phyloP scores from a whole-genome alignment of 2,888 invertebrate genomes.

The Mimachlamys varia region DNA sequence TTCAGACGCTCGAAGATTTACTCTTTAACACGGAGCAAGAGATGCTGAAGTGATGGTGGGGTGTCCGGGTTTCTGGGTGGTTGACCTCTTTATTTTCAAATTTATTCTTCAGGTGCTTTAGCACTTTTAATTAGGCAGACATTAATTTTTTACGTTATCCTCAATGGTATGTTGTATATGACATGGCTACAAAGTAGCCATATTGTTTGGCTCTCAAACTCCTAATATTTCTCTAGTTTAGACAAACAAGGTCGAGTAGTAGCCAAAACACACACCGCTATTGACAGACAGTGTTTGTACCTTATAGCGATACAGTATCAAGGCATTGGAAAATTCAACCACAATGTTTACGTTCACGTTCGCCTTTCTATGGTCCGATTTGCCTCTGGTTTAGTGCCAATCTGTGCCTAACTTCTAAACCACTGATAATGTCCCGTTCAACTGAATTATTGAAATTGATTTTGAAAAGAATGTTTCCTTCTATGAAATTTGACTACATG shows the following conservation, averaged over 20 bases:
- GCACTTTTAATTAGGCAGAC: too few relatives aligned
- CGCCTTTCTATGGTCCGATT: too few relatives aligned
- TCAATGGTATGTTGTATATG: background rate
- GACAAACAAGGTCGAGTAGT: background rate
- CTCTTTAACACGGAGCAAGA: background rate
- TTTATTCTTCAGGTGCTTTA: background rate
- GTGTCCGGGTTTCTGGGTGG: background rate
- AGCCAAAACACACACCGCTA: background rate
- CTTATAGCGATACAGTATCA: background rate
- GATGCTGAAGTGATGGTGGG: background rate
- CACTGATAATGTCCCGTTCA: background rate
- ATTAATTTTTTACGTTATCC: background rate
- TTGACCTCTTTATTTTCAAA: background rate
- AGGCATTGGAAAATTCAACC: background rate
- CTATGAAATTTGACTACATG: too few relatives aligned
- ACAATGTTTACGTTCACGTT: background rate
- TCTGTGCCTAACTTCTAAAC: too few relatives aligned
- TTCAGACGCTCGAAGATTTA: background rate
- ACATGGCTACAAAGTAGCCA: background rate
- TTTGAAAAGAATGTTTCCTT: background rate
- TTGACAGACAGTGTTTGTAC: background rate
- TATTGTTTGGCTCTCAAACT: background rate
- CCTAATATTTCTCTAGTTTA: slow-evolving; percentile 29
- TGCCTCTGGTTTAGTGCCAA: too few relatives aligned
- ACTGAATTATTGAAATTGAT: background rate